phyloP scores from a whole-genome alignment of 2,888 invertebrate species.

The Embidobia sp. region DNA sequence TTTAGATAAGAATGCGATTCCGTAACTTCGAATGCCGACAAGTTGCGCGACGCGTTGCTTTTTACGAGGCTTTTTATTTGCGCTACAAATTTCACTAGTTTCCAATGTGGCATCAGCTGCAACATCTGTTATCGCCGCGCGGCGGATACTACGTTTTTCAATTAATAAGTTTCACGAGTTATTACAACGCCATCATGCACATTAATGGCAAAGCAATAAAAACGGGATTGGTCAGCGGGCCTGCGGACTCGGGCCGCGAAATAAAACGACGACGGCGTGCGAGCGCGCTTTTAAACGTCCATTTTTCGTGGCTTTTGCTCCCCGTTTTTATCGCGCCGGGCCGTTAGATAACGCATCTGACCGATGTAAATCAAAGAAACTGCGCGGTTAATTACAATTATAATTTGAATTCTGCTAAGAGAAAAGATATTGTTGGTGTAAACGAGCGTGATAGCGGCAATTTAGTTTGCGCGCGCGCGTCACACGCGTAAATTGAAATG shows the following conservation, averaged over 20 bases:
- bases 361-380: conserved; percentile 44
- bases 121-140: conserved; percentile 50
- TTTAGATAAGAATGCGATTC: conserved; percentile 34
- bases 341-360: conserved; percentile 36
- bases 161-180: conserved; percentile 62
- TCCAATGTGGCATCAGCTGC: conserved; percentile 59
- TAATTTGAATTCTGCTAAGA: conserved; percentile 31
- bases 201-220: conserved; percentile 57
- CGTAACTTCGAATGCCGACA: conserved; percentile 21
- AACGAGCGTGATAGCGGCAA: conserved; percentile 24
- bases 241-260: conserved; percentile 22
- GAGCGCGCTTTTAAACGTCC: conserved; percentile 32
- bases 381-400: conserved; percentile 49
- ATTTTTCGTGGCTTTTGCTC: conserved; percentile 16
- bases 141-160: conserved; percentile 54
- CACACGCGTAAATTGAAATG: conserved; percentile 37
- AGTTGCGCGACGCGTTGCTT: conserved; percentile 31
- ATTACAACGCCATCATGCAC: conserved; percentile 50
- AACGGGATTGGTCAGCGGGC: conserved; percentile 46
- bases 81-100: conserved; percentile 54
- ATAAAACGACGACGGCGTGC: conserved; percentile 34
- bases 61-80: conserved; percentile 40
- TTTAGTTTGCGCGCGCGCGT: conserved; percentile 17
- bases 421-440: conserved; percentile 19
- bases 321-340: background rate